A percentile compares a stretch with the other conserved stretches of the same genome.
Evolutionary conservation across 35 echinoderm and acorn worm species (phyloP).

Genomic region (Acanthaster planci): DNA sequence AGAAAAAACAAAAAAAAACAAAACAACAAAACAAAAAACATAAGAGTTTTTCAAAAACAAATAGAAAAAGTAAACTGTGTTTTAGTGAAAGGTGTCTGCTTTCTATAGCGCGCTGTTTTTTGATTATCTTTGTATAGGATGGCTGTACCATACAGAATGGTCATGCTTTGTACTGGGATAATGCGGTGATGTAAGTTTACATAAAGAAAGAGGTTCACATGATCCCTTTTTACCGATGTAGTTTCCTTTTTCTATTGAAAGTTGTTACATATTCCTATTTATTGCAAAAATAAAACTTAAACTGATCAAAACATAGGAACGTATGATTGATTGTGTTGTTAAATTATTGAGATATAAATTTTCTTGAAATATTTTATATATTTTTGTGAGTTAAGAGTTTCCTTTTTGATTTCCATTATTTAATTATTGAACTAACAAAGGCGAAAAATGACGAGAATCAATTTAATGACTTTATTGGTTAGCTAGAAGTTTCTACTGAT

Average conservation of each 20-base stretch:
- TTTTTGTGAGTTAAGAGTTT: constrained; percentile 94
- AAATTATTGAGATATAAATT: constrained; percentile 77
- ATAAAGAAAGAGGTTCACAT: not conserved
- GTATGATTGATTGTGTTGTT: constrained; percentile 53
- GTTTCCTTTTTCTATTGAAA: constrained; percentile 62
- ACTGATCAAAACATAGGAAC: constrained; percentile 34
- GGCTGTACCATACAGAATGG: constrained; percentile 6
- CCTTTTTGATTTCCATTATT: constrained; percentile 67
- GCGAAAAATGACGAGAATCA: constrained; percentile 5
- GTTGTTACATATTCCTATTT: constrained; percentile 68
- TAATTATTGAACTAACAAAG: constrained; percentile 50
- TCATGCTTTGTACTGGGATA: constrained; percentile 5
- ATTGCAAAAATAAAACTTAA: constrained; percentile 43
- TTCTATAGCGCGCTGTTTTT: constrained; percentile 27
- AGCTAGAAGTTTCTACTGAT: constrained; percentile 20
- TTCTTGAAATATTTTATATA: constrained; percentile 99
- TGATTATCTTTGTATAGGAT: constrained; percentile 5
- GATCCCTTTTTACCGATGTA: constrained; percentile 25
- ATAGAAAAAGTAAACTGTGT: constrained; percentile 29
- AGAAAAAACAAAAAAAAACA: not conserved
- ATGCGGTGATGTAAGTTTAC: not conserved
- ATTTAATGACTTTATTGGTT: constrained; percentile 25
- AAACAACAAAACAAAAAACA: not conserved
- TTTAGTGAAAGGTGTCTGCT: constrained; percentile 29
- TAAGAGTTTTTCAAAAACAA: constrained; percentile 6